Evolutionary conservation across 2,113 vertebrate species (phyloP), one percentile per base, ranked within the genome.

Genomic region (Pseudopipra pipra): DNA sequence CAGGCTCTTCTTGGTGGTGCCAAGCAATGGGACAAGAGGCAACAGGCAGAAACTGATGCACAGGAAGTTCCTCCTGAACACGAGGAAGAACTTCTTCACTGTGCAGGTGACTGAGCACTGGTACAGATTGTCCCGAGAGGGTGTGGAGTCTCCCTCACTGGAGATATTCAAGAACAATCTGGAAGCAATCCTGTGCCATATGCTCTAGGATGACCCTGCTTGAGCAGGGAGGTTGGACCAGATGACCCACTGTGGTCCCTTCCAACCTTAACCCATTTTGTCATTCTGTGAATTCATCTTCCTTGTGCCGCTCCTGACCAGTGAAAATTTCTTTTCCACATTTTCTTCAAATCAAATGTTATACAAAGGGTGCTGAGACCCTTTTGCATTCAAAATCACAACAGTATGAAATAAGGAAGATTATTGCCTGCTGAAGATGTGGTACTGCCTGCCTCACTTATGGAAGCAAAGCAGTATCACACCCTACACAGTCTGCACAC

Each of bases 91-190:
- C 30, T 76, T 39, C 12, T 20, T 55, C 41, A 55, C 41, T 55
- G 47, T 5, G 41, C 41, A 4, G 1, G 37, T 35, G 25, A 76
- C 21, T 6, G 18, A 0, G 0, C 13, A 35, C 17, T 47, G 21
- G 16, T 62, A 70, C 17, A 62, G 9, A 5, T 1, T 35, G n/a
- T 12, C 30, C n/a, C 62, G 41, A 68, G 30, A 47, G 24, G n/a
- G 2, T 59, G 23, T n/a, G 11, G 24, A 35, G 12, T 70, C 9
- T 62, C 54, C 39, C 24, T 46, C 27, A 35, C n/a, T 47, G 39
- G 39, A 68, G 30, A 35, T 76, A 68, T 3, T 41, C 8, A 31
- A 61, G 54, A 62, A 70, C 22, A 25, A 41, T 12, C 28, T 68
- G 78, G 62, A 46, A 28, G 16, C 46, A 75, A n/a, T 54, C 19